Evolutionary conservation across 1,140 invertebrate genomes (phyloP).

Genomic region (Neodiprion lecontei): DNA sequence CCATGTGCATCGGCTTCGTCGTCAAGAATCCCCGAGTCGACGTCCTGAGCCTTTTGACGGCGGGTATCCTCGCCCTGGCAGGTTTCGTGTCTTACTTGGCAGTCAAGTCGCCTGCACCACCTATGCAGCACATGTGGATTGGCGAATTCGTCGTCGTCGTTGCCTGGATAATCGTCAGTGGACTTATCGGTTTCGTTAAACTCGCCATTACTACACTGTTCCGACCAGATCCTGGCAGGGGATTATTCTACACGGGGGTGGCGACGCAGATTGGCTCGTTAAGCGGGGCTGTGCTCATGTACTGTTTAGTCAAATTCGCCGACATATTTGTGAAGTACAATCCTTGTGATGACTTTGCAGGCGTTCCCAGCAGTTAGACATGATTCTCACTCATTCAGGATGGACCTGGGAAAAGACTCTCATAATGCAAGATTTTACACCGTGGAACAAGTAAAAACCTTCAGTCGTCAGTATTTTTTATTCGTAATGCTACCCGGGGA

Average conservation of each 20-base stretch:
- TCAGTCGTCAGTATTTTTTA: too few species aligned
- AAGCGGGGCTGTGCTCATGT: slow-evolving; percentile 76
- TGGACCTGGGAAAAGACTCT: not conserved
- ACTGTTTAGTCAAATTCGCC: slow-evolving; percentile 76
- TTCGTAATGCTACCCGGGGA: too few species aligned
- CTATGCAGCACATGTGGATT: slow-evolving; percentile 64
- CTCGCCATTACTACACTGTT: slow-evolving; percentile 81
- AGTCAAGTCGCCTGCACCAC: slow-evolving; percentile 76
- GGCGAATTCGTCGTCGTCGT: slow-evolving; percentile 74
- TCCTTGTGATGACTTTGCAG: slow-evolving; percentile 34
- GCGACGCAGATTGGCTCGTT: slow-evolving; percentile 83
- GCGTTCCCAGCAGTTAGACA: not conserved
- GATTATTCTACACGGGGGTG: slow-evolving; percentile 79
- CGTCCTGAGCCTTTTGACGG: slow-evolving; percentile 65
- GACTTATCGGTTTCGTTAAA: slow-evolving; percentile 81
- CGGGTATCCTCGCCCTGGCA: slow-evolving; percentile 64
- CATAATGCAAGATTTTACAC: too few species aligned
- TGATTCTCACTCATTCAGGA: not conserved
- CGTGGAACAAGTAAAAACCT: not conserved
- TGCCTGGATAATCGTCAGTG: slow-evolving; percentile 73
- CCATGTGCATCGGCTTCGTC: slow-evolving; percentile 83
- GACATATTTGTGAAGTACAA: slow-evolving; percentile 65
- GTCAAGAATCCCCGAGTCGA: slow-evolving; percentile 68
- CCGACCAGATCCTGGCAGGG: slow-evolving; percentile 57
- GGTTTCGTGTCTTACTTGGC: slow-evolving; percentile 76